Conservation (phyloP, 2,113 vertebrate genomes). For the Scopus umbretta region DNA sequence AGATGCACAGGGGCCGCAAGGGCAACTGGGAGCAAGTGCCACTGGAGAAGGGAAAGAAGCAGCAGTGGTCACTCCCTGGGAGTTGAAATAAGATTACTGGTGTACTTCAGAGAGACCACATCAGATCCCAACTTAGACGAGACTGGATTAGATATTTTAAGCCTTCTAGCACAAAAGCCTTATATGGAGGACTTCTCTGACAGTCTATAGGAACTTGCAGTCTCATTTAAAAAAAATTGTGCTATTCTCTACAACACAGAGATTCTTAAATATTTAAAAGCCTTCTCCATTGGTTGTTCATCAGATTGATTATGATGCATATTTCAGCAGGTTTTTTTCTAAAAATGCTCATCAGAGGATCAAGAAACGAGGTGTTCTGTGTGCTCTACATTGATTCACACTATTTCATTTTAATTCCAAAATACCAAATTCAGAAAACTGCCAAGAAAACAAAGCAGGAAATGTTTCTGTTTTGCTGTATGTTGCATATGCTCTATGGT, state of each 20-base stretch:
- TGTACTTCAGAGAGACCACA: background rate
- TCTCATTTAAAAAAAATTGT: constrained; percentile 6
- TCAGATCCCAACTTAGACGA: background rate
- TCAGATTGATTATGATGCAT: constrained; percentile 63
- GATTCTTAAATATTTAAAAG: constrained; percentile 51
- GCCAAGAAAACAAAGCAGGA: constrained; percentile 50
- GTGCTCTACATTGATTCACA: constrained; percentile 45
- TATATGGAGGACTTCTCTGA: background rate
- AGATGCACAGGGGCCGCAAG: background rate
- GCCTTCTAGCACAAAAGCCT: background rate
- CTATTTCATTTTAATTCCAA: constrained; percentile 59
- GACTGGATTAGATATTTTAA: background rate
- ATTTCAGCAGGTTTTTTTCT: constrained; percentile 59
- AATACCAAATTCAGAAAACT: constrained; percentile 50
- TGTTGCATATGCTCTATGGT: constrained; percentile 33
- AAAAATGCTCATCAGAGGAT: constrained; percentile 69
- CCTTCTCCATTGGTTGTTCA: constrained; percentile 48
- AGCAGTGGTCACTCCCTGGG: background rate
- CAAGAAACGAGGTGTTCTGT: constrained; percentile 39
- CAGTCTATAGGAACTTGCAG: constrained; percentile 1
- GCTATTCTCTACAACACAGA: constrained; percentile 41
- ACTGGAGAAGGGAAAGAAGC: background rate
- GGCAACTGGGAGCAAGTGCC: background rate
- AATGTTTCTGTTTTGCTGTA: constrained; percentile 45
- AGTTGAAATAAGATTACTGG: background rate